These are phyloP conservation scores for Oeneis ivallda DNA, from an alignment of 2,888 invertebrate species.

Conservation along the genomic window DNA sequence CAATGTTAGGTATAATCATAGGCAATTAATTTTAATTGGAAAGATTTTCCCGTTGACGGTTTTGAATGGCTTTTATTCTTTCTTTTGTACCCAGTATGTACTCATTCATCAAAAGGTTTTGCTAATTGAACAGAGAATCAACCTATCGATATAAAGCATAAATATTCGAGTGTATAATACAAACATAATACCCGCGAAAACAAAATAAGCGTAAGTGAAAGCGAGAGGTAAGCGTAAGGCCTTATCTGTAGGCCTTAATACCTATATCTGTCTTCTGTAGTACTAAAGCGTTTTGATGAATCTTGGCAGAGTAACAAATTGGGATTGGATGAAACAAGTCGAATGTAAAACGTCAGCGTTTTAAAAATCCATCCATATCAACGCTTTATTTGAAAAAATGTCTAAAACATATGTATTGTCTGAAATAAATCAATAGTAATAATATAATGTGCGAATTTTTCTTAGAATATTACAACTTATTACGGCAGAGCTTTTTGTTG, in stretches of 20 bases:
- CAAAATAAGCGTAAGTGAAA: no score
- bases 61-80: not conserved
- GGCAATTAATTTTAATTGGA: constrained; percentile 11
- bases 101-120: not conserved
- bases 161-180: no score
- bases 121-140: not conserved
- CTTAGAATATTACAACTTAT: not conserved
- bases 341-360: not conserved
- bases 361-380: not conserved
- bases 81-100: not conserved
- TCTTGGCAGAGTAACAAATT: not conserved
- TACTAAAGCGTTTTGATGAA: no score
- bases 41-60: constrained; percentile 9
- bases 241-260: no score
- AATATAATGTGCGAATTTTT: not conserved
- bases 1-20: constrained; percentile 24
- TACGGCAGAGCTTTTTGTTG: no score
- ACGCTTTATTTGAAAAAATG: not conserved
- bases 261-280: no score
- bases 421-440: not conserved
- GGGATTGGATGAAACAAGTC: not conserved
- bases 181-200: no score
- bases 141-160: not conserved
- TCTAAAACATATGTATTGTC: not conserved
- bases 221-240: no score